phyloP scores from a whole-genome alignment of 2,113 vertebrate genomes.

The Pao palembangensis region DNA sequence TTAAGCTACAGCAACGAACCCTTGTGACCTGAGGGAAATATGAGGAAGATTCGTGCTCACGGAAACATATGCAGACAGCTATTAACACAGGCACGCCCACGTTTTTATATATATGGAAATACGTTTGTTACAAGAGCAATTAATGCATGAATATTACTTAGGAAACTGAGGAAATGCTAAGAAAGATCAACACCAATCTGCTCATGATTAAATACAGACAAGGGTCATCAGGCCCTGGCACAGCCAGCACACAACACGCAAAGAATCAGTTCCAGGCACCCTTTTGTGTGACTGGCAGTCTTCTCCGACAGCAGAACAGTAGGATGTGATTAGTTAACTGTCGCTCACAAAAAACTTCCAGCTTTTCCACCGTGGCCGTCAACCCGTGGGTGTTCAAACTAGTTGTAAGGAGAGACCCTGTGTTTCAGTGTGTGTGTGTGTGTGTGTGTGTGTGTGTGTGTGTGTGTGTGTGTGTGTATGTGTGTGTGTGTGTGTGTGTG shows the following conservation, averaged over 20 bases:
- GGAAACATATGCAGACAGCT: slow-evolving; percentile 8
- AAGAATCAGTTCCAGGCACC: neutral
- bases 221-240: neutral
- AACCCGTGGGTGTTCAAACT: slow-evolving; percentile 24
- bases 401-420: slow-evolving; percentile 17
- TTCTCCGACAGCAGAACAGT: slow-evolving; percentile 35
- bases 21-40: slow-evolving; percentile 36
- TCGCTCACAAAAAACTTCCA: slow-evolving; percentile 40
- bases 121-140: slow-evolving; percentile 12
- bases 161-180: slow-evolving; percentile 3
- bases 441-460: slow-evolving; percentile 1
- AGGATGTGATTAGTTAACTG: slow-evolving; percentile 53
- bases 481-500: slow-evolving; percentile 9
- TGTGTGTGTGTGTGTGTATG: slow-evolving; percentile 6
- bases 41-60: slow-evolving; percentile 22
- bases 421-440: slow-evolving; percentile 11
- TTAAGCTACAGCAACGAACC: slow-evolving; percentile 42
- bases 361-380: slow-evolving; percentile 36
- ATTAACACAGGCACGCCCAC: slow-evolving; percentile 2
- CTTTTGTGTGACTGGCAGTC: slow-evolving; percentile 31
- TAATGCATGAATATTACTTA: slow-evolving; percentile 19
- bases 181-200: neutral
- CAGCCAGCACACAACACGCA: slow-evolving; percentile 12
- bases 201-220: neutral
- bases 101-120: slow-evolving; percentile 10